Percentiles rank a stretch among this genome's conserved stretches.
These are phyloP conservation scores for Chrysomela aeneicollis DNA, from an alignment of 2,888 invertebrate genomes.

Conservation along the genomic window DNA sequence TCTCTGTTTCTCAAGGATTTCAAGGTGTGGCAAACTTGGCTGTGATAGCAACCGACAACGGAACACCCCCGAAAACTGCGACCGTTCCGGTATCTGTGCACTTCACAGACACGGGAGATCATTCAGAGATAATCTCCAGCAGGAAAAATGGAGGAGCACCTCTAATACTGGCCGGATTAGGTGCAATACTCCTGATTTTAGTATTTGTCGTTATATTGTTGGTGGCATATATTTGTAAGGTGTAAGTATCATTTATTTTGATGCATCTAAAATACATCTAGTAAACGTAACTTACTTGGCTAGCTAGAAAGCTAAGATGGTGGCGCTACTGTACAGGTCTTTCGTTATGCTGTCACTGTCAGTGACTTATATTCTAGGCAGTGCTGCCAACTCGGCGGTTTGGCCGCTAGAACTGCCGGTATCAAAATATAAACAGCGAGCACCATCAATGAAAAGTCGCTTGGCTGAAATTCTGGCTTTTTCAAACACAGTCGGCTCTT, in stretches of 20 bases:
- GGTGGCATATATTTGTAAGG: slow-evolving; percentile 79
- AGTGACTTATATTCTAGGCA: no score
- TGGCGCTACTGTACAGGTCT: no score
- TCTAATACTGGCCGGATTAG: slow-evolving; percentile 68
- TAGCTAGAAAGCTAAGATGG: no score
- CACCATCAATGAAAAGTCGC: no score
- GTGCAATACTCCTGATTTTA: slow-evolving; percentile 76
- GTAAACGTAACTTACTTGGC: no score
- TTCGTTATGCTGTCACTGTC: no score
- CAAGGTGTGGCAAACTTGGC: slow-evolving; percentile 70
- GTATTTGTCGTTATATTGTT: slow-evolving; percentile 78
- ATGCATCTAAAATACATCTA: no score
- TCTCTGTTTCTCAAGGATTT: slow-evolving; percentile 21
- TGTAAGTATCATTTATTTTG: slow-evolving; percentile 64
- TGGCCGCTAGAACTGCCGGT: no score
- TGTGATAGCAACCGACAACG: slow-evolving; percentile 85
- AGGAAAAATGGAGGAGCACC: slow-evolving; percentile 50
- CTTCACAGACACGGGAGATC: slow-evolving; percentile 62
- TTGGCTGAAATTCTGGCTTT: no score
- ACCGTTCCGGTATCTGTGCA: slow-evolving; percentile 75
- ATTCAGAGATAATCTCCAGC: slow-evolving; percentile 51
- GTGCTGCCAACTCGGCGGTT: no score
- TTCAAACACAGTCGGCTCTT: no score
- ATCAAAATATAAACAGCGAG: no score
- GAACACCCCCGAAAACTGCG: slow-evolving; percentile 80